Evolutionary conservation across 2,113 vertebrate genomes (phyloP).

Genomic region (Sorex araneus): DNA sequence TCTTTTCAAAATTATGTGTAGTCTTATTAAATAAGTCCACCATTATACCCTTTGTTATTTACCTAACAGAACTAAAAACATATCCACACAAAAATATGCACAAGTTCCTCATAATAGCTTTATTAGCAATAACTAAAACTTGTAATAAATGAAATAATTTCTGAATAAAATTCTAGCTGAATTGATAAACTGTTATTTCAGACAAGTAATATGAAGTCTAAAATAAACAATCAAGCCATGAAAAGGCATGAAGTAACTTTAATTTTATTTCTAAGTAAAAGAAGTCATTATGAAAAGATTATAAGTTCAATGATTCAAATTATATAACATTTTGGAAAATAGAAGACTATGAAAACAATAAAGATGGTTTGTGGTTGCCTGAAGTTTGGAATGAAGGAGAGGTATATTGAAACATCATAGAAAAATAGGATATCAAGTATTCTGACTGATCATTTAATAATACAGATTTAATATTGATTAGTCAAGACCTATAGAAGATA

Average conservation of each 20-base stretch:
- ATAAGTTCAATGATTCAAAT: background rate
- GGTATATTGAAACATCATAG: background rate
- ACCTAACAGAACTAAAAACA: background rate
- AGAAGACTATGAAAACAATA: background rate
- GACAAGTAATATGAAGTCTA: background rate
- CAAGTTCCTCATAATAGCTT: background rate
- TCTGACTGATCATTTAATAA: background rate
- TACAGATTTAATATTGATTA: background rate
- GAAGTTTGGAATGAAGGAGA: background rate
- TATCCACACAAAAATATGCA: background rate
- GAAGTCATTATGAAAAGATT: background rate
- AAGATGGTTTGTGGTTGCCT: background rate
- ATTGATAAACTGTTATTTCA: background rate
- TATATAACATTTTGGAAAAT: background rate
- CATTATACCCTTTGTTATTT: background rate
- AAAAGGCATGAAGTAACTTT: background rate
- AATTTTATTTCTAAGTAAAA: conserved; percentile 16
- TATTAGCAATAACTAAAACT: background rate
- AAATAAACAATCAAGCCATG: background rate
- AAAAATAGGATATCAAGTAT: background rate
- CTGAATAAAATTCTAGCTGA: background rate
- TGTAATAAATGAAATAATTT: background rate
- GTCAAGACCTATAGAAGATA: conserved; percentile 5
- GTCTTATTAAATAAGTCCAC: background rate
- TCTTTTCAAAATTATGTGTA: conserved; percentile 7